These are phyloP conservation scores for Agrilus cyanescens DNA, from an alignment of 2,888 invertebrate genomes.

Conservation along the genomic window DNA sequence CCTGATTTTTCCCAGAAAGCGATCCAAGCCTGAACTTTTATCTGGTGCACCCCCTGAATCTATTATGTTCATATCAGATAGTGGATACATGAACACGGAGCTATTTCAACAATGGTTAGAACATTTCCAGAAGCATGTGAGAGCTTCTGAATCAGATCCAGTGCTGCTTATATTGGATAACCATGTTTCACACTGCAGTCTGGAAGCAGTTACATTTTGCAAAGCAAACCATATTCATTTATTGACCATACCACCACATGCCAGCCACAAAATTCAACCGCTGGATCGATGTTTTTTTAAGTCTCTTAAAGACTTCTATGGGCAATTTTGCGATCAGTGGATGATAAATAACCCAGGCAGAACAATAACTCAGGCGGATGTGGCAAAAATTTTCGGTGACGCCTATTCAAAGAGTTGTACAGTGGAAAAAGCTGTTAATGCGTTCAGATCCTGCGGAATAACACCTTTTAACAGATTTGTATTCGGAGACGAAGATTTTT, in stretches of 20 bases:
- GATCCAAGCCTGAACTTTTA: slow-evolving; percentile 14
- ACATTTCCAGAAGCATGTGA: slow-evolving; percentile 7
- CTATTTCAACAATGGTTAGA: slow-evolving; percentile 8
- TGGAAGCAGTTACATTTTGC: slow-evolving; percentile 6
- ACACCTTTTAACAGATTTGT: slow-evolving; percentile 2
- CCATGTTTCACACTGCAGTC: slow-evolving; percentile 4
- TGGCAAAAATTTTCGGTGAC: background rate
- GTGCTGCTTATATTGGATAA: slow-evolving; percentile 9
- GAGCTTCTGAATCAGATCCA: slow-evolving; percentile 4
- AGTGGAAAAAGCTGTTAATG: slow-evolving; percentile 3
- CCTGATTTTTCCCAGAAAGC: too few species aligned
- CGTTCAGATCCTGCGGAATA: slow-evolving; percentile 5
- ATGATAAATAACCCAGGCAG: slow-evolving; percentile 1
- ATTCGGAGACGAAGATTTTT: slow-evolving; percentile 5
- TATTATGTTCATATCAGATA: slow-evolving; percentile 5
- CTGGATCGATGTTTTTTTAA: slow-evolving; percentile 4
- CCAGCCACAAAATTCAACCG: slow-evolving; percentile 5
- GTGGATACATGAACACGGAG: slow-evolving; percentile 9
- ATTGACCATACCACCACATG: slow-evolving; percentile 1
- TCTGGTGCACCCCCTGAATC: slow-evolving; percentile 7
- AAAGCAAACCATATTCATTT: background rate
- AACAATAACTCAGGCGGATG: background rate
- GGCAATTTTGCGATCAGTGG: slow-evolving; percentile 4
- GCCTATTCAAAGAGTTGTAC: slow-evolving; percentile 4
- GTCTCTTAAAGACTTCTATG: slow-evolving; percentile 4